Percentiles rank a stretch among this genome's conserved stretches.
Evolutionary conservation across 2,113 vertebrate species (phyloP).

Genomic region (Eidolon helvum): DNA sequence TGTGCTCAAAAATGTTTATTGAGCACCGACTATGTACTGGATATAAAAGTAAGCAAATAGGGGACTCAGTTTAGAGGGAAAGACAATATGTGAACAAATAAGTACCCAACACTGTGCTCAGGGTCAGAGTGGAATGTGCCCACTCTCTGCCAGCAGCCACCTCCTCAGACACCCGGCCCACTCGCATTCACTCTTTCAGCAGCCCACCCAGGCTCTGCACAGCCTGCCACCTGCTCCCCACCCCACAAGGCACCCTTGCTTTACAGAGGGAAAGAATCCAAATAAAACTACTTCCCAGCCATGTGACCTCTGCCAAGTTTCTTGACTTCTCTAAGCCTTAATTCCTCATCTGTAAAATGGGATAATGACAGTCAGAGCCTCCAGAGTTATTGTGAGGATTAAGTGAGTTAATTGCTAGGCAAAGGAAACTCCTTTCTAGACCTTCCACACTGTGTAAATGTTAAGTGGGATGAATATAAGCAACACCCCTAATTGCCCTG

Average conservation of each 20-base stretch:
- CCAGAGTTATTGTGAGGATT: neutral
- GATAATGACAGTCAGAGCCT: neutral
- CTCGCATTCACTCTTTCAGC: neutral
- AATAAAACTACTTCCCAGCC: neutral
- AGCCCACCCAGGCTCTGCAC: neutral
- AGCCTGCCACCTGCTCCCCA: neutral
- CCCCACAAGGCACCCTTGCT: neutral
- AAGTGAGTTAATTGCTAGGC: neutral
- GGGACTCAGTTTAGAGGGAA: neutral
- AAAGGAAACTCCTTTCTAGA: neutral
- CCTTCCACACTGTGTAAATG: neutral
- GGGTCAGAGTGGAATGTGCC: fast-evolving
- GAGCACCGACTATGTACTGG: neutral
- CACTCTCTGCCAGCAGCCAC: neutral
- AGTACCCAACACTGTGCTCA: neutral
- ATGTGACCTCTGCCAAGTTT: neutral
- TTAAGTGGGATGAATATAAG: neutral
- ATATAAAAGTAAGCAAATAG: constrained; percentile 2
- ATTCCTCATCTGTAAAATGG: neutral
- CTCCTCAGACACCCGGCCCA: neutral
- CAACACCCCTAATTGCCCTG: neutral
- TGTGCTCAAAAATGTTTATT: neutral
- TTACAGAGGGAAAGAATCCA: neutral
- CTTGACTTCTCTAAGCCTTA: neutral
- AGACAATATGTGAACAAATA: neutral